These are phyloP conservation scores for Xiphorhynchus elegans DNA, from an alignment of 2,113 vertebrate genomes.

Conservation along the genomic window DNA sequence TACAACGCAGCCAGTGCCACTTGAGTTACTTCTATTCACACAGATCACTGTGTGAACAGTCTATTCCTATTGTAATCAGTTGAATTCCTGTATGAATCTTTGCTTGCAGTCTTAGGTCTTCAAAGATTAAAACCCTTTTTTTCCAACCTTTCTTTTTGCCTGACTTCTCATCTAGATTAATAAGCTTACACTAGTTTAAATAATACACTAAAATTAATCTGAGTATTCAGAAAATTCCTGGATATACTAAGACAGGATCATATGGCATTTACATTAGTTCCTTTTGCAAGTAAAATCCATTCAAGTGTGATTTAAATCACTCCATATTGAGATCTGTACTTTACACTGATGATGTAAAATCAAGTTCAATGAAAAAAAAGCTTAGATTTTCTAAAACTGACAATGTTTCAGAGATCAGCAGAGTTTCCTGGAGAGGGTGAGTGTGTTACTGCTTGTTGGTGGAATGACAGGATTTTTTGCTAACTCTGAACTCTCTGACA, in stretches of 20 bases:
- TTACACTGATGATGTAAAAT: background rate
- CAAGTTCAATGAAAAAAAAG: background rate
- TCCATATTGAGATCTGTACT: background rate
- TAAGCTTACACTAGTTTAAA: background rate
- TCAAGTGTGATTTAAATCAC: background rate
- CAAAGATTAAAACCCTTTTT: background rate
- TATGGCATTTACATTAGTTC: background rate
- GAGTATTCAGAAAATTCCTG: background rate
- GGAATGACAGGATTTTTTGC: background rate
- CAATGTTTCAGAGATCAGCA: accelerated
- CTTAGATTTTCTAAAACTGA: background rate
- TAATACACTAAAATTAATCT: background rate
- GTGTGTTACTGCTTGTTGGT: accelerated
- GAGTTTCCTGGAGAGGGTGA: background rate
- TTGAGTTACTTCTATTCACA: background rate
- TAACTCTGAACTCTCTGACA: background rate
- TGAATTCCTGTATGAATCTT: background rate
- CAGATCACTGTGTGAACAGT: background rate
- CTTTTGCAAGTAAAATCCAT: background rate
- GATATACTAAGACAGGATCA: background rate
- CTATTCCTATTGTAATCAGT: background rate
- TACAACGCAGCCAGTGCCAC: background rate
- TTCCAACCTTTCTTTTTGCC: background rate
- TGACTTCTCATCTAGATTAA: background rate
- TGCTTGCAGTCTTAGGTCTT: background rate